Base-by-base conservation (phyloP, 2,797 vertebrate species). In the Hippopotamyrus pictus region DNA sequence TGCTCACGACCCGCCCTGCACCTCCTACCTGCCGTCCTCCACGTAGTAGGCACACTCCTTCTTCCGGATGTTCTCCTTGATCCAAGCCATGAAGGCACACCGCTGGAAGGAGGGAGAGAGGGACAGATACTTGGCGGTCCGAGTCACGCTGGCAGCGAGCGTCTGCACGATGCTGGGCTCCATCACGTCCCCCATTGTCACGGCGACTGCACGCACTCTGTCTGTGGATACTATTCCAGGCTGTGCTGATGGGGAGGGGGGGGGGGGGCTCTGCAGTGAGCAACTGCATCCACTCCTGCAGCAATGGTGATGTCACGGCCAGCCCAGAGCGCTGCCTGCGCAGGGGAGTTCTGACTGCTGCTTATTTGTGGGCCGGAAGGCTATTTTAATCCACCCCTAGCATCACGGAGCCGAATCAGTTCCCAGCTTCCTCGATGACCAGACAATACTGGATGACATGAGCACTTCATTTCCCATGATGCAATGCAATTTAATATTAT, bases 21-120 rank as follows among this genome's bases (percentile, higher is more conserved):
- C 54, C 54, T 19, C 91, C 53, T 95, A 96, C 96, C 96, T 94
- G 89, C 0, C 62, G 83, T 33, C 88, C 82, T 92, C 93, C 41
- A 96, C 93, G 82, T 96, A 99, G 93, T 96, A 96, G 86, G 93
- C 86, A 29, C 98, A 99, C 87, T 97, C 96, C 92, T 96, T 99
- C 95, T 98, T 99, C 76, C 33, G 92, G 93, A 99, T 95, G 84
- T 97, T 97, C 7, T 95, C 91, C 46, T 90, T 95, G 90, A 98
- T 96, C 98, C 98, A 99, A 0, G 93, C 92, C 33, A 93, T 89
- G 0, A 97, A 94, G 0, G 87, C 19, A 50, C 5, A n/a, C 25
- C 87, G 93, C 95, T 96, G 96, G 62, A 94, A 91, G 50, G 91
- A 94, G 25, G 91, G 90, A 82, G 92, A 94, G n/a, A 90, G 1